Evolutionary conservation across 2,888 invertebrate genomes (phyloP).

Genomic region (Cheilosia impressa): DNA sequence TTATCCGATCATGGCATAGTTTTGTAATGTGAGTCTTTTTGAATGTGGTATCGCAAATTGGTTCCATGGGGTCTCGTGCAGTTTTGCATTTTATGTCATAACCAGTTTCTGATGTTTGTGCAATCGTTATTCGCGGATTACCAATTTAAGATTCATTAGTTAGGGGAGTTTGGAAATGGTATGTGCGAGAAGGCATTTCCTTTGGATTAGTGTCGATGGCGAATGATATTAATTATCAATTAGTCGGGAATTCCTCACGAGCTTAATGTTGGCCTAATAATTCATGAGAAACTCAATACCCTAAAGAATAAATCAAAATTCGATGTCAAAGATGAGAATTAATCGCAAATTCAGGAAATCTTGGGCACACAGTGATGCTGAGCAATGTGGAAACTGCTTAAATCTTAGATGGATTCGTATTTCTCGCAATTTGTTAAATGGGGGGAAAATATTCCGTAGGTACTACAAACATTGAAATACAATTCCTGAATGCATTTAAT

Average conservation of each 20-base stretch:
- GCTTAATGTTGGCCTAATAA: constrained; percentile 6
- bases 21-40: constrained; percentile 47
- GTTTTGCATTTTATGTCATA: constrained; percentile 6
- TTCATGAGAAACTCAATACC: neutral
- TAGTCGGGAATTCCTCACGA: neutral
- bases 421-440: too few relatives aligned
- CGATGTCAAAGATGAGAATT: neutral
- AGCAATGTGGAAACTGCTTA: neutral
- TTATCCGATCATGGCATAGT: constrained; percentile 38
- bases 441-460: too few relatives aligned
- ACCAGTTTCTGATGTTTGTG: neutral
- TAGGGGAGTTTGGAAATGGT: neutral
- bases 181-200: neutral
- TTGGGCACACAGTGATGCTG: neutral
- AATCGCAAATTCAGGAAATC: neutral
- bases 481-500: too few relatives aligned
- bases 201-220: neutral
- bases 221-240: constrained; percentile 21
- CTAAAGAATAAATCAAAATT: constrained; percentile 15
- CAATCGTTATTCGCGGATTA: constrained; percentile 4
- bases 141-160: constrained; percentile 3
- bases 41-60: constrained; percentile 24
- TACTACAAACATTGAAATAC: too few relatives aligned
- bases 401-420: neutral
- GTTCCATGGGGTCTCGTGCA: constrained; percentile 7